Evolutionary conservation across 2,113 vertebrate genomes (phyloP).

Genomic region (Pitta sordida): DNA sequence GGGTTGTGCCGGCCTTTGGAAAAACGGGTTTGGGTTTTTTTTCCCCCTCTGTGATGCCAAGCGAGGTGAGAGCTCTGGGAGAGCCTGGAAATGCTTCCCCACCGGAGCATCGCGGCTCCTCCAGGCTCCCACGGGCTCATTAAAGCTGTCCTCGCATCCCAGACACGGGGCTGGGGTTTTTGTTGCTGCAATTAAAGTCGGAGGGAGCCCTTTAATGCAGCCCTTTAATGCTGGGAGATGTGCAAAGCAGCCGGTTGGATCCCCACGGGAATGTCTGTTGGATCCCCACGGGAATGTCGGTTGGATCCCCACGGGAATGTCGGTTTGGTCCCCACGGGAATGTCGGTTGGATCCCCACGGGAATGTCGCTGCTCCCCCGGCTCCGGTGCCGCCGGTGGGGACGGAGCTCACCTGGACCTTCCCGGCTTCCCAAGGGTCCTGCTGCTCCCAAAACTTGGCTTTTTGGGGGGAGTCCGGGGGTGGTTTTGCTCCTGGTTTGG

Average conservation of each 20-base stretch:
- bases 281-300: too few species aligned
- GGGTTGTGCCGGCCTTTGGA: not conserved
- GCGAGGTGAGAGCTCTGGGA: not conserved
- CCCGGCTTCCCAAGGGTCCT: not conserved
- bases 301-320: too few species aligned
- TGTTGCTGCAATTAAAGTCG: not conserved
- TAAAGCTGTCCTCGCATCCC: accelerated
- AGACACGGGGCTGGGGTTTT: not conserved
- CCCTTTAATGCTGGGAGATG: not conserved
- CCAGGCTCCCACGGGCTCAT: not conserved
- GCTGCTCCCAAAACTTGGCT: accelerated
- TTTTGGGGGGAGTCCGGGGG: too few species aligned
- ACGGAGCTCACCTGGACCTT: not conserved
- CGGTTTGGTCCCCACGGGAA: too few species aligned
- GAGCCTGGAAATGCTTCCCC: not conserved
- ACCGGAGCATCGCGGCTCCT: not conserved
- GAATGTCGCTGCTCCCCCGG: not conserved
- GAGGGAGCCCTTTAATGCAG: constrained; percentile 12
- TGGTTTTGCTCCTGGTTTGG: too few species aligned
- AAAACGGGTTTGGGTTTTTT: accelerated
- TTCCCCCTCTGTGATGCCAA: too few species aligned
- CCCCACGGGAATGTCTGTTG: too few species aligned
- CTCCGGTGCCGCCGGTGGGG: too few species aligned
- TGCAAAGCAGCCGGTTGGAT: constrained; percentile 22
- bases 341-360: too few species aligned